Conservation (phyloP, 2,888 invertebrate genomes). For the Lingula anatina region DNA sequence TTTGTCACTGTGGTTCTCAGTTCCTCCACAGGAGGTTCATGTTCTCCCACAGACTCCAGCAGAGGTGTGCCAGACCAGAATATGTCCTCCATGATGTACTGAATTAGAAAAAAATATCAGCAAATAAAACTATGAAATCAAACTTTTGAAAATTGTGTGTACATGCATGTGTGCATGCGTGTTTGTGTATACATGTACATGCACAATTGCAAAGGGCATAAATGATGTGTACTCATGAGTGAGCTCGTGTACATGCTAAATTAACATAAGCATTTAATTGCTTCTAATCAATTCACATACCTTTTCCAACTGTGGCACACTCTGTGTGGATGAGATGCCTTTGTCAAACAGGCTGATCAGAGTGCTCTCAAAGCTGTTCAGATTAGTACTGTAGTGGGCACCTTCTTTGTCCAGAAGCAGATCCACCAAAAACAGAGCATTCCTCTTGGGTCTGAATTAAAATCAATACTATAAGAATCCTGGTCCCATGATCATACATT, state of each 20-base stretch:
- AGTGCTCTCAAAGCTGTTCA: conserved; percentile 61
- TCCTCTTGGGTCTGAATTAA: conserved; percentile 56
- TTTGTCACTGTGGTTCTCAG: conserved; percentile 60
- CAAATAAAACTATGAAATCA: no score
- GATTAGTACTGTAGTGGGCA: conserved; percentile 67
- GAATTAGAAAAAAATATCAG: conserved; percentile 35
- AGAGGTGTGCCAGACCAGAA: conserved; percentile 70
- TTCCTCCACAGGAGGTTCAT: conserved; percentile 61
- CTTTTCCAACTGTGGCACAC: conserved; percentile 69
- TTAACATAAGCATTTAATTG: no score
- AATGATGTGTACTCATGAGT: not conserved
- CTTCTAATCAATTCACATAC: conserved; percentile 16
- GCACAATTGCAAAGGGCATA: not conserved
- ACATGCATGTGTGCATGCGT: not conserved
- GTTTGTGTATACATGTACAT: not conserved
- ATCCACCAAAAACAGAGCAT: conserved; percentile 68
- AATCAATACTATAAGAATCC: no score
- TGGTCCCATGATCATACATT: no score
- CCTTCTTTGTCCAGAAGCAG: conserved; percentile 64
- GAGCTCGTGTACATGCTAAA: no score
- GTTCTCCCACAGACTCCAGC: conserved; percentile 68
- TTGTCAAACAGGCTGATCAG: conserved; percentile 61
- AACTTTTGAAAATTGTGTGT: no score
- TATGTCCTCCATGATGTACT: conserved; percentile 66
- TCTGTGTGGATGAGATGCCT: conserved; percentile 66